Conservation (phyloP, 2,888 invertebrate genomes). For the Thereva nobilitata region DNA sequence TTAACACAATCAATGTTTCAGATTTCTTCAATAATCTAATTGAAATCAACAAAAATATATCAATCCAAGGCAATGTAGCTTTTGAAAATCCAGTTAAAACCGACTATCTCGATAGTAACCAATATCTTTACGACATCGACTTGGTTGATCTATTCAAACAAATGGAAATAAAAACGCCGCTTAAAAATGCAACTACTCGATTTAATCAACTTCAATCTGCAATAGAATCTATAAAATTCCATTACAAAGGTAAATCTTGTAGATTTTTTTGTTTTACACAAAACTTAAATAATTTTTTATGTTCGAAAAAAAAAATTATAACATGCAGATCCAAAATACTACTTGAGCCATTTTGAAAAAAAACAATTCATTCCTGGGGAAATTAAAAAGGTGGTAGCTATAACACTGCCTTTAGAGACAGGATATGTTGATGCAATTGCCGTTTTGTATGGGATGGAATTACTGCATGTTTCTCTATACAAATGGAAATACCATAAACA, state of each 20-base stretch:
- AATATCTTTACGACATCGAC: constrained; percentile 16
- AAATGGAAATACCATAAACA: constrained; percentile 47
- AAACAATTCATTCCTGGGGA: constrained; percentile 47
- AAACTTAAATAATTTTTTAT: neutral
- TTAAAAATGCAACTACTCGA: no score
- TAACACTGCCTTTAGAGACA: constrained; percentile 37
- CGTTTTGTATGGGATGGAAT: constrained; percentile 43
- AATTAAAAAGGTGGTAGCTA: constrained; percentile 44
- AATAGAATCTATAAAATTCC: no score
- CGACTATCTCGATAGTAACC: constrained; percentile 46
- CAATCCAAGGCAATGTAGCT: constrained; percentile 45
- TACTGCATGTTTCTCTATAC: constrained; percentile 43
- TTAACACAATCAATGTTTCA: constrained; percentile 53
- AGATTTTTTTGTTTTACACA: no score
- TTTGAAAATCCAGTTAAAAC: constrained; percentile 49
- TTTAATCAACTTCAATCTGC: no score
- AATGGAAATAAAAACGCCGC: no score
- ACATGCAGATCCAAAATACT: constrained; percentile 39
- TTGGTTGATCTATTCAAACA: no score
- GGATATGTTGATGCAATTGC: constrained; percentile 46
- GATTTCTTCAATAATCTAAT: constrained; percentile 52
- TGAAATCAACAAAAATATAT: constrained; percentile 3
- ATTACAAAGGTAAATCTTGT: no score
- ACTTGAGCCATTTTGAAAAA: constrained; percentile 50
- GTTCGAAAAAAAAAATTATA: no score